A percentile compares a stretch with the other conserved stretches of the same genome.
These are phyloP conservation scores for Cephalopachus bancanus DNA, from an alignment of 2,797 vertebrate species.

Conservation along the genomic window DNA sequence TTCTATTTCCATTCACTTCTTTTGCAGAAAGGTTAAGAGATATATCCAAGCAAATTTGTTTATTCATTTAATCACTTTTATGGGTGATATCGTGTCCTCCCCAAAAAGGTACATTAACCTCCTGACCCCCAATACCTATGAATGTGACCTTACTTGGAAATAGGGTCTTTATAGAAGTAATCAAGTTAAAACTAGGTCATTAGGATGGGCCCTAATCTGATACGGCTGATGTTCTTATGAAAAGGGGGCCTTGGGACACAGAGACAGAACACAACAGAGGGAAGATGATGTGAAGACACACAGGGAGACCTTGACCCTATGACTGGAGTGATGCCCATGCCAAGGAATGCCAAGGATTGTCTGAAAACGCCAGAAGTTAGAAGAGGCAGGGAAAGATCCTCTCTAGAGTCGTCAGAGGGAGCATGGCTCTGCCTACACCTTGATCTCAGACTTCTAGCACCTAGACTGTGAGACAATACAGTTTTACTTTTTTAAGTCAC, in stretches of 20 bases:
- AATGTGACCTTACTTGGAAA: not conserved
- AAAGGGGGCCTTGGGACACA: not conserved
- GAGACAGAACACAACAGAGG: not conserved
- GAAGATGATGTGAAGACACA: too few species aligned
- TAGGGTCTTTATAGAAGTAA: not conserved
- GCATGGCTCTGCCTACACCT: not conserved
- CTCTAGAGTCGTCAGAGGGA: not conserved
- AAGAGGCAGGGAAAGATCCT: not conserved
- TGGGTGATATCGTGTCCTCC: too few species aligned
- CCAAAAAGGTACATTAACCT: not conserved
- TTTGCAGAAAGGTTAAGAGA: not conserved
- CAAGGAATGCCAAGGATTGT: not conserved
- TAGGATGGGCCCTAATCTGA: not conserved
- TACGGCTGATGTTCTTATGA: not conserved
- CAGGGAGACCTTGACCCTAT: not conserved
- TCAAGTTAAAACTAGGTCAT: not conserved
- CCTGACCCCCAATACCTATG: not conserved
- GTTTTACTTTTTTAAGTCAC: not conserved
- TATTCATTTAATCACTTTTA: not conserved
- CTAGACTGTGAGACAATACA: not conserved
- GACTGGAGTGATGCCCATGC: fast-evolving
- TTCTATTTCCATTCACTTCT: not conserved
- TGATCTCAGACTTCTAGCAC: not conserved
- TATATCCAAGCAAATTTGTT: not conserved
- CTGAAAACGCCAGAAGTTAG: not conserved